Conservation (phyloP, 2,113 vertebrate species). For the Leptobrachium ailaonicum region DNA sequence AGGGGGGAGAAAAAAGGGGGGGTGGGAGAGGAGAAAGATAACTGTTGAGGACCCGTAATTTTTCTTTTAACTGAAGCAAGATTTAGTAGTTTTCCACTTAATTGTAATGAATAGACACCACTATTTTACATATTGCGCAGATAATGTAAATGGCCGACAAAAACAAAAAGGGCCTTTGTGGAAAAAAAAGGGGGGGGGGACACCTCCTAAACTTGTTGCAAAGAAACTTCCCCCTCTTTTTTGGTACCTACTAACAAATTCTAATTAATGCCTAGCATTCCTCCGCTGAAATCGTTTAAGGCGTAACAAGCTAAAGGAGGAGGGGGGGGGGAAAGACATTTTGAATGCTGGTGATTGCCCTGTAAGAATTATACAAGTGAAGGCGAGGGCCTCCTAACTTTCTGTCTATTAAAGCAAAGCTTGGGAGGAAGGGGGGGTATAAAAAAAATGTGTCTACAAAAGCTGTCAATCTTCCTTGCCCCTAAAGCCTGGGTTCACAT, state of each 20-base stretch:
- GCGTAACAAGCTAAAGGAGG: constrained; percentile 88
- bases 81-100: constrained; percentile 99
- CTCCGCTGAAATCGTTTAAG: constrained; percentile 92
- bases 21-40: constrained; percentile 68
- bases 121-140: constrained; percentile 98
- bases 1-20: background rate
- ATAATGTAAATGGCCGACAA: constrained; percentile 90
- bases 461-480: constrained; percentile 96
- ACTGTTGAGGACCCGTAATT: constrained; percentile 70
- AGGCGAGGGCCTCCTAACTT: constrained; percentile 81
- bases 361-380: constrained; percentile 78
- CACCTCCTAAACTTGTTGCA: constrained; percentile 91
- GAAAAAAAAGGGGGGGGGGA: constrained; percentile 73
- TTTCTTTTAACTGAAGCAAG: constrained; percentile 76
- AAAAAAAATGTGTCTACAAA: constrained; percentile 89
- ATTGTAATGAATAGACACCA: constrained; percentile 98
- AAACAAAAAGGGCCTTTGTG: constrained; percentile 89
- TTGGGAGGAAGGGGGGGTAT: constrained; percentile 70
- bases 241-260: constrained; percentile 96
- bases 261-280: constrained; percentile 99
- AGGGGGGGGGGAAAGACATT: constrained; percentile 61
- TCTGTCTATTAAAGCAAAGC: constrained; percentile 96
- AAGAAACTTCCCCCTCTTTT: constrained; percentile 85
- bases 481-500: constrained; percentile 95
- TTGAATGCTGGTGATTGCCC: constrained; percentile 77